Evolutionary conservation across 2,888 invertebrate species (phyloP).

Genomic region (Rotaria macrura): DNA sequence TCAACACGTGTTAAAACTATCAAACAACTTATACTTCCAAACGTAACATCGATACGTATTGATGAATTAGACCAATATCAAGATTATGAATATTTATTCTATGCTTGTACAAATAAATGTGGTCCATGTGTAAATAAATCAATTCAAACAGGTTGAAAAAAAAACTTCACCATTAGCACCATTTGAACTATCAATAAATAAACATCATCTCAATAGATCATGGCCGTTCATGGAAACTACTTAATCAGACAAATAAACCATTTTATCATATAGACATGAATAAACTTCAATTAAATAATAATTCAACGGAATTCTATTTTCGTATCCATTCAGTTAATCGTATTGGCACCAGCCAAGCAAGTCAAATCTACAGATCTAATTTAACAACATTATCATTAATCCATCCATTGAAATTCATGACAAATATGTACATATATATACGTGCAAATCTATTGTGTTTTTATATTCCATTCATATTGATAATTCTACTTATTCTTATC

Average conservation of each 20-base stretch:
- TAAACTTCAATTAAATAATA: background rate
- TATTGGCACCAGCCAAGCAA: background rate
- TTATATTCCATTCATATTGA: background rate
- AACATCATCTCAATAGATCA: background rate
- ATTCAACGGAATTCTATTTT: background rate
- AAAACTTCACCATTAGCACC: background rate
- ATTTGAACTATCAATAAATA: background rate
- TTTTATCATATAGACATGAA: background rate
- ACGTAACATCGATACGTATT: background rate
- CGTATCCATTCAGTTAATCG: background rate
- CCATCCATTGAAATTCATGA: background rate
- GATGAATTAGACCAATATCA: background rate
- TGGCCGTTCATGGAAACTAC: background rate
- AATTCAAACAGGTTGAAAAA: background rate
- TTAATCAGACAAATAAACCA: background rate
- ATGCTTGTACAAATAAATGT: background rate
- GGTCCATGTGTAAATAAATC: background rate
- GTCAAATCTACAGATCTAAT: background rate
- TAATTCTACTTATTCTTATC: background rate
- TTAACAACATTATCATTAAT: background rate
- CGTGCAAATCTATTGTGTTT: background rate
- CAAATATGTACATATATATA: background rate
- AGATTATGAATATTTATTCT: background rate
- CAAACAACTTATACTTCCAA: background rate
- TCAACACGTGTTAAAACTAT: background rate